Conservation (phyloP, 2,888 invertebrate genomes). For the Scaptomyza flava region DNA sequence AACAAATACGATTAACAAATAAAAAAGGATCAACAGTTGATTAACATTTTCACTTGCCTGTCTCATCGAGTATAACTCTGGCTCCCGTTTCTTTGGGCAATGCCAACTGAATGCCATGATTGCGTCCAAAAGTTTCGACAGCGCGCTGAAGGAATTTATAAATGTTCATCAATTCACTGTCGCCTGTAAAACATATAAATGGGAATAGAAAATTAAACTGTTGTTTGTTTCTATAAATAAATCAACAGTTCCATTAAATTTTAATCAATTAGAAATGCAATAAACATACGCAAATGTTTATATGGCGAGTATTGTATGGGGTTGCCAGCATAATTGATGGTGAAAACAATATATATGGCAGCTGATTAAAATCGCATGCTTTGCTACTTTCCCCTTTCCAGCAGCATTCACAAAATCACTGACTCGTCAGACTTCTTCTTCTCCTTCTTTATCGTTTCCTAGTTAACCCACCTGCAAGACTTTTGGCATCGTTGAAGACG, state of each 20-base stretch:
- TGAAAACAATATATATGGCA: slow-evolving; percentile 27
- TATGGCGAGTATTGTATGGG: slow-evolving; percentile 5
- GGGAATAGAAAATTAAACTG: slow-evolving; percentile 8
- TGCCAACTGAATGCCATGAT: slow-evolving; percentile 81
- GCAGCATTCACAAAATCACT: background rate
- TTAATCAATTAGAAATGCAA: slow-evolving; percentile 49
- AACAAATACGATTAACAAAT: background rate
- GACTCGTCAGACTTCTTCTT: background rate
- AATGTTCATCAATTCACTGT: slow-evolving; percentile 76
- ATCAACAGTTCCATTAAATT: slow-evolving; percentile 40
- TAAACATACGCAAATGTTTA: slow-evolving; percentile 63
- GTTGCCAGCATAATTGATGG: slow-evolving; percentile 15
- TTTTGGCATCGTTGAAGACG: slow-evolving; percentile 80
- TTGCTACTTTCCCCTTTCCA: slow-evolving; percentile 46
- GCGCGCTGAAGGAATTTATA: slow-evolving; percentile 82
- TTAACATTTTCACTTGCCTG: slow-evolving; percentile 60
- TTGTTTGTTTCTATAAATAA: slow-evolving; percentile 33
- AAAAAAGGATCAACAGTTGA: too few relatives aligned
- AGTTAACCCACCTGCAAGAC: slow-evolving; percentile 75
- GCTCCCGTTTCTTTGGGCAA: slow-evolving; percentile 79
- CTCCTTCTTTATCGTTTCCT: background rate
- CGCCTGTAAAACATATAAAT: slow-evolving; percentile 59
- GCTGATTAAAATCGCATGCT: slow-evolving; percentile 18
- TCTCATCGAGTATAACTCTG: slow-evolving; percentile 63
- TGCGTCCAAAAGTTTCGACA: slow-evolving; percentile 78